Conservation (phyloP, 2,113 vertebrate genomes). For the Saccopteryx leptura region DNA sequence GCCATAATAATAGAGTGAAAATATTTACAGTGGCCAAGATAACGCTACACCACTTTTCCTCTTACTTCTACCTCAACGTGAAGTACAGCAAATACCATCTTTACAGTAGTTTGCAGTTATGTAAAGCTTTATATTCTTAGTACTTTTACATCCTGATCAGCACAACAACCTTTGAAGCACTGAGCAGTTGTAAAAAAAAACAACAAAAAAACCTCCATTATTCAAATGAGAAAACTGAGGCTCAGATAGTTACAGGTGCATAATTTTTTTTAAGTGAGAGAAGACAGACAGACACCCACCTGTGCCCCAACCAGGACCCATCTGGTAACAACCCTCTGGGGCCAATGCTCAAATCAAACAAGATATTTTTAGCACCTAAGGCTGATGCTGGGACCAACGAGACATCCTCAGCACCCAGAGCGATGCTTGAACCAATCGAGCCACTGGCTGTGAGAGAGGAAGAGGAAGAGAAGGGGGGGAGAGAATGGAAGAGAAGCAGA, state of each 20-base stretch:
- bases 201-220: not conserved
- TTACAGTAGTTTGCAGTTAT: not conserved
- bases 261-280: not conserved
- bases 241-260: not conserved
- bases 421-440: too few relatives aligned
- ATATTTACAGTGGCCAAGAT: constrained; percentile 31
- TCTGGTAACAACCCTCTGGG: too few relatives aligned
- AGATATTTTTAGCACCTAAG: too few relatives aligned
- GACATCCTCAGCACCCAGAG: too few relatives aligned
- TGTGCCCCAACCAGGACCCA: too few relatives aligned
- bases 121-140: not conserved
- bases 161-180: not conserved
- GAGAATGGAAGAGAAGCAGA: too few relatives aligned
- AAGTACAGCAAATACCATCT: not conserved
- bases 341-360: too few relatives aligned
- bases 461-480: too few relatives aligned
- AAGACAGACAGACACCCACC: too few relatives aligned
- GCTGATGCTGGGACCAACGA: too few relatives aligned
- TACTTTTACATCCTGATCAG: not conserved
- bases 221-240: not conserved
- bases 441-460: too few relatives aligned
- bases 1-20: constrained; percentile 46
- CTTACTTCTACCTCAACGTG: not conserved
- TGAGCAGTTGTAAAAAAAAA: not conserved
- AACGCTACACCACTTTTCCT: not conserved